Conservation (phyloP, 2,113 vertebrate genomes). For the Rallus limicola region DNA sequence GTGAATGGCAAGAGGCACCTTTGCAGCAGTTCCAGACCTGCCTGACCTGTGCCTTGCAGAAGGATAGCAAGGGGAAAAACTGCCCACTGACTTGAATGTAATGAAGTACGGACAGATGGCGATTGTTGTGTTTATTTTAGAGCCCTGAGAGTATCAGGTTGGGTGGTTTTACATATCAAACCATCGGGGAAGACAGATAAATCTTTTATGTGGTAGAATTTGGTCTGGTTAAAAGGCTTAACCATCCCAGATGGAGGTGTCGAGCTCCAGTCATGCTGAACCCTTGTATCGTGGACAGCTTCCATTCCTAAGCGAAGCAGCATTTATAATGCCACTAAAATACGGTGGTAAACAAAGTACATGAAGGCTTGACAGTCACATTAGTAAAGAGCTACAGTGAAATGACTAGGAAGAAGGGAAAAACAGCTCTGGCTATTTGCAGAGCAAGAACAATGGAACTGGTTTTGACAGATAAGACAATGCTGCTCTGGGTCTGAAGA, state of each 20-base stretch:
- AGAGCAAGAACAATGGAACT: neutral
- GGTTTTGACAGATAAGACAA: constrained; percentile 34
- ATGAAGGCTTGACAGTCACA: constrained; percentile 30
- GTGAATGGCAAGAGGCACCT: neutral
- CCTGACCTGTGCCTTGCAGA: neutral
- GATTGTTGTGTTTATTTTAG: neutral
- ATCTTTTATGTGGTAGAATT: neutral
- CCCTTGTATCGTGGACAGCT: neutral
- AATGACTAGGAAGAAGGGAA: neutral
- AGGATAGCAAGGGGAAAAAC: neutral
- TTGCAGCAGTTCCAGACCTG: neutral
- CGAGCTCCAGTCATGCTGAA: neutral
- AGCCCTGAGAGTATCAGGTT: neutral
- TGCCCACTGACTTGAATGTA: fast-evolving
- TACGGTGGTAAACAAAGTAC: neutral
- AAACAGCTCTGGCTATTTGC: neutral
- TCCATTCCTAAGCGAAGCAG: neutral
- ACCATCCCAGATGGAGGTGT: neutral
- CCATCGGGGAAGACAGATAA: neutral
- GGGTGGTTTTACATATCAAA: neutral
- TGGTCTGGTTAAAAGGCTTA: neutral
- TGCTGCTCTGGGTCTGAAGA: neutral
- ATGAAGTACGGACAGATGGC: neutral
- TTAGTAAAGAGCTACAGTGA: neutral
- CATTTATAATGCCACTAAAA: constrained; percentile 34